Evolutionary conservation across 2,113 vertebrate genomes (phyloP), one percentile per base, ranked within the genome.

Genomic region (Gobio gobio): DNA sequence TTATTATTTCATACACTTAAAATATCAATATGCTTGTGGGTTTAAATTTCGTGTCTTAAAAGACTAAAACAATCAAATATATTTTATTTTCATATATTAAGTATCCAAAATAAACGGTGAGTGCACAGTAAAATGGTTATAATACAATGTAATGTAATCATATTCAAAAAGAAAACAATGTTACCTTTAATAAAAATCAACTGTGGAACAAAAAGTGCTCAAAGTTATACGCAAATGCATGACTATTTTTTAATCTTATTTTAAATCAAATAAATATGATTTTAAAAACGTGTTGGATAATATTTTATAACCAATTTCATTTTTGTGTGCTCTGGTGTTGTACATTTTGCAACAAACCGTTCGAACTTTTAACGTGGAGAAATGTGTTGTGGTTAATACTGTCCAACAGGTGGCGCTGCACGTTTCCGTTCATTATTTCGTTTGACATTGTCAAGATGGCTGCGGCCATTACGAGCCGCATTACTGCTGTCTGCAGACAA

Each of bases 391-490:
- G 3, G 22, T 26, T 16, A 54, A 26, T 29, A 14, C 29, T 59
- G 33, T 59, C 54, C 33, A 18, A 1, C 10, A n/a, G 33, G 76
- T 40, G 54, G 54, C 33, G 76, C 76, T 78, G 76, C 33, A 22
- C 43, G 59, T 26, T 66, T 64, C 9, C 78, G 61, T 43, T n/a
- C 2, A 89, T 92, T 56, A 68, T 86, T 63, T 43, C 7, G 24
- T 29, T 68, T 81, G 75, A 83, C 85, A 77, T 86, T 83, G 88
- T 78, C 84, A 91, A 95, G 68, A 95, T 95, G 94, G 94, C 94
- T 83, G 90, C 91, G 90, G 92, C 93, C 94, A 90, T 90, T 0
- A 70, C 76, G 56, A 91, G 93, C 87, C 93, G 94, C 80, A 40
- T 26, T 83, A 82, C 93, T 82, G 90, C 87, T 85, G 76, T 95